phyloP scores from a whole-genome alignment of 2,888 invertebrate species.

The Microdon myrmicae region DNA sequence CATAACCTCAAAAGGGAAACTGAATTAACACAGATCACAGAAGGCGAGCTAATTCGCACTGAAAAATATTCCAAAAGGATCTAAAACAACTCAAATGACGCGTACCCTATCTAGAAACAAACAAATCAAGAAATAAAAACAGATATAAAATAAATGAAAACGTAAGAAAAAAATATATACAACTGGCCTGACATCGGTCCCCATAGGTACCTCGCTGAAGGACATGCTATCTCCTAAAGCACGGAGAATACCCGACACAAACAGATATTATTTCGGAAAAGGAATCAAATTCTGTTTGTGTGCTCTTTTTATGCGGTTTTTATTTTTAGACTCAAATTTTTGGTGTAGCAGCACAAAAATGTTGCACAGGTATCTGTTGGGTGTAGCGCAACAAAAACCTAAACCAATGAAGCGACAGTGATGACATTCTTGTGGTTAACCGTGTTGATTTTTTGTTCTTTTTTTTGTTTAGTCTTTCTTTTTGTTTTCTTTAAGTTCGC shows the following conservation, averaged over 20 bases:
- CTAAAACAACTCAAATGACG: conserved; percentile 17
- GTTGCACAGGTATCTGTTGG: conserved; percentile 50
- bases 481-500: conserved; percentile 30
- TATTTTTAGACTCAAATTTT: conserved; percentile 35
- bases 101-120: conserved; percentile 12
- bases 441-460: too few species aligned
- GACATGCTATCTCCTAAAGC: conserved; percentile 33
- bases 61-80: conserved; percentile 39
- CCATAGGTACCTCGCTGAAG: conserved; percentile 49
- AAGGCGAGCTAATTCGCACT: conserved; percentile 53
- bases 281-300: conserved; percentile 19
- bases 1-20: conserved; percentile 23
- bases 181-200: too few species aligned
- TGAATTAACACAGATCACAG: conserved; percentile 50
- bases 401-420: conserved; percentile 63
- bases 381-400: conserved; percentile 41
- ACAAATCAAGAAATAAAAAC: neutral
- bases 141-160: conserved; percentile 13
- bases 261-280: conserved; percentile 37
- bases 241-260: neutral
- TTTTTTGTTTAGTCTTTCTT: conserved; percentile 17
- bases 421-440: conserved; percentile 64
- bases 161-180: too few species aligned
- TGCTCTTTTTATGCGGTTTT: conserved; percentile 30
- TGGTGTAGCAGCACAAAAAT: conserved; percentile 46